A percentile compares a stretch with the other conserved stretches of the same genome.
Conservation (phyloP, 2,888 invertebrate species). For the Dryococelus australis region DNA sequence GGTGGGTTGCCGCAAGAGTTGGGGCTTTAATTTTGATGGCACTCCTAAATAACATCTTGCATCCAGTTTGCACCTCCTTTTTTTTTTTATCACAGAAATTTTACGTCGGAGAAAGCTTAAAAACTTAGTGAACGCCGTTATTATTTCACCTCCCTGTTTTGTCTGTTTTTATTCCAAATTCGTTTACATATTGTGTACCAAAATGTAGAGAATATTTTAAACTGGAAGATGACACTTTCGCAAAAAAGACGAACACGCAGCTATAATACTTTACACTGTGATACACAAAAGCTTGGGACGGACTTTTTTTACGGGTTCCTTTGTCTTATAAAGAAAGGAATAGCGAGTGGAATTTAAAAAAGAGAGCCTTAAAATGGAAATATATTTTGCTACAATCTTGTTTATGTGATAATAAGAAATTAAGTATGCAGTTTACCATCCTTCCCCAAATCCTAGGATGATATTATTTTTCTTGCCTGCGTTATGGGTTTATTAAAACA, state of each 20-base stretch:
- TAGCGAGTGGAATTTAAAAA: slow-evolving; percentile 26
- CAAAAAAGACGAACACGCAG: slow-evolving; percentile 32
- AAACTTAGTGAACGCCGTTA: slow-evolving; percentile 39
- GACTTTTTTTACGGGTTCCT: slow-evolving; percentile 23
- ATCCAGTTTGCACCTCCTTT: neutral
- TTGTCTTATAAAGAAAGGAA: neutral
- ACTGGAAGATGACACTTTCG: neutral
- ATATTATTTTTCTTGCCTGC: neutral
- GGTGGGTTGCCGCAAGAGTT: slow-evolving; percentile 24
- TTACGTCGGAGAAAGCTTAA: slow-evolving; percentile 40
- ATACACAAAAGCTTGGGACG: slow-evolving; percentile 33
- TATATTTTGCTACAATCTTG: slow-evolving; percentile 44
- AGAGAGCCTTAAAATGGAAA: slow-evolving; percentile 39
- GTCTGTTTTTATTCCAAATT: slow-evolving; percentile 38
- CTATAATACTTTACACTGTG: slow-evolving; percentile 43
- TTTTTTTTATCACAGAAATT: slow-evolving; percentile 31
- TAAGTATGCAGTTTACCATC: slow-evolving; percentile 28
- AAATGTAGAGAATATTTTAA: slow-evolving; percentile 37
- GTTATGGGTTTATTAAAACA: neutral
- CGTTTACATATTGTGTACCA: slow-evolving; percentile 44
- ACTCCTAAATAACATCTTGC: slow-evolving; percentile 38
- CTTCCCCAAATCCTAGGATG: neutral
- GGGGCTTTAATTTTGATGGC: slow-evolving; percentile 41
- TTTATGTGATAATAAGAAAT: slow-evolving; percentile 45
- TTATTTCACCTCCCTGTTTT: slow-evolving; percentile 25